Evolutionary conservation across 2,797 vertebrate genomes (phyloP).

Genomic region (Ptychadena robeensis): DNA sequence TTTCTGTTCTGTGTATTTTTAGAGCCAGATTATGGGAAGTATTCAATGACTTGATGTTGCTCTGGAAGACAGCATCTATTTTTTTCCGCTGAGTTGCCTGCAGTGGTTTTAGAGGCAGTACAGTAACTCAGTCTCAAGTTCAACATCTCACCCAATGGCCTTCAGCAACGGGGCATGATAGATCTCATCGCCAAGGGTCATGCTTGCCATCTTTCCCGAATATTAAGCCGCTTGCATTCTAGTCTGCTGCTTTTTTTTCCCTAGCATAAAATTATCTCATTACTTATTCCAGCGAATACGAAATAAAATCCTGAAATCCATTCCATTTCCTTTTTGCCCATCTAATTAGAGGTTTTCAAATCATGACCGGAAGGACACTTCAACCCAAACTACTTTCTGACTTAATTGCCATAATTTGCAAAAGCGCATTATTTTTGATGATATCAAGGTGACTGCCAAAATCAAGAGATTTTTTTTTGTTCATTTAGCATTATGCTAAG

Average conservation of each 20-base stretch:
- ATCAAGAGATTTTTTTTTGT: constrained; percentile 34
- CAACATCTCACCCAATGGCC: constrained; percentile 32
- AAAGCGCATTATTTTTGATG: constrained; percentile 54
- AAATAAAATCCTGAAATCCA: constrained; percentile 26
- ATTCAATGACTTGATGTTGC: constrained; percentile 41
- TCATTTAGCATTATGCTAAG: constrained; percentile 42
- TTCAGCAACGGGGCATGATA: constrained; percentile 24
- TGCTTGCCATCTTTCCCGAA: constrained; percentile 27
- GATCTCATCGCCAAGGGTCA: constrained; percentile 39
- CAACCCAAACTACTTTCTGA: constrained; percentile 34
- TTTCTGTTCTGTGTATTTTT: constrained; percentile 55
- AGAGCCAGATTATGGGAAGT: constrained; percentile 52
- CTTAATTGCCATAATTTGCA: constrained; percentile 56
- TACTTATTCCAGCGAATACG: constrained; percentile 37
- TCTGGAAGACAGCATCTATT: constrained; percentile 36
- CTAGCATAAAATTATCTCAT: constrained; percentile 47
- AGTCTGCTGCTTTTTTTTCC: constrained; percentile 23
- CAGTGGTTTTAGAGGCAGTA: constrained; percentile 38
- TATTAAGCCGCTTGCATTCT: constrained; percentile 38
- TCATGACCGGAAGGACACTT: constrained; percentile 53
- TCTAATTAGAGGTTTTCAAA: constrained; percentile 55
- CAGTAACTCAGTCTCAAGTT: constrained; percentile 35
- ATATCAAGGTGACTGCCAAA: constrained; percentile 47
- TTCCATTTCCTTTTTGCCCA: constrained; percentile 21
- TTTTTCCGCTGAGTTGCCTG: constrained; percentile 24